phyloP scores from a whole-genome alignment of 2,797 vertebrate genomes.

The Danio jaintianensis region DNA sequence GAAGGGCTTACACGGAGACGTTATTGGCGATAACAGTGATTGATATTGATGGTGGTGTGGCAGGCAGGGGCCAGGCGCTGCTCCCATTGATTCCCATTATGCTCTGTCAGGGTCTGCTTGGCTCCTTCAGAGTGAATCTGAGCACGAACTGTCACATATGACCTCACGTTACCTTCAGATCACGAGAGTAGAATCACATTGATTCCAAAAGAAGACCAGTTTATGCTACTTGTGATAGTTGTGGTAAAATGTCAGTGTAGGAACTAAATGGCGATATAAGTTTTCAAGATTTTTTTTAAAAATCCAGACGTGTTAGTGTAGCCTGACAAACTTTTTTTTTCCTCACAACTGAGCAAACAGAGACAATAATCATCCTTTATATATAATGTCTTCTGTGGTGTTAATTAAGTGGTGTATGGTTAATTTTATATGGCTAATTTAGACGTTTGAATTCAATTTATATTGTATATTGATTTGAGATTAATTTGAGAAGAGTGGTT shows the following conservation, averaged over 20 bases:
- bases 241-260: background rate
- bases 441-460: background rate
- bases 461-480: background rate
- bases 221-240: background rate
- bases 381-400: background rate
- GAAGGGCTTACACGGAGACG: constrained; percentile 46
- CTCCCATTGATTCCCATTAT: constrained; percentile 67
- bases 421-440: background rate
- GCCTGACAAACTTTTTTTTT: background rate
- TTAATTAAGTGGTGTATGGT: background rate
- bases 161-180: constrained; percentile 54
- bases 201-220: background rate
- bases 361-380: background rate
- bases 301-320: background rate
- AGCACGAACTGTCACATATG: constrained; percentile 50
- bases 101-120: constrained; percentile 61
- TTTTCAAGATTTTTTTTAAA: background rate
- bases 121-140: constrained; percentile 60
- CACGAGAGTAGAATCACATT: constrained; percentile 22
- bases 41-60: constrained; percentile 61
- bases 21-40: constrained; percentile 60
- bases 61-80: constrained; percentile 51
- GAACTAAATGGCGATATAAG: background rate
- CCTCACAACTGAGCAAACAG: too few relatives aligned
- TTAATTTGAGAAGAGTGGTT: too few relatives aligned